Evolutionary conservation across 2,113 vertebrate genomes (phyloP).

Genomic region (Phycodurus eques): DNA sequence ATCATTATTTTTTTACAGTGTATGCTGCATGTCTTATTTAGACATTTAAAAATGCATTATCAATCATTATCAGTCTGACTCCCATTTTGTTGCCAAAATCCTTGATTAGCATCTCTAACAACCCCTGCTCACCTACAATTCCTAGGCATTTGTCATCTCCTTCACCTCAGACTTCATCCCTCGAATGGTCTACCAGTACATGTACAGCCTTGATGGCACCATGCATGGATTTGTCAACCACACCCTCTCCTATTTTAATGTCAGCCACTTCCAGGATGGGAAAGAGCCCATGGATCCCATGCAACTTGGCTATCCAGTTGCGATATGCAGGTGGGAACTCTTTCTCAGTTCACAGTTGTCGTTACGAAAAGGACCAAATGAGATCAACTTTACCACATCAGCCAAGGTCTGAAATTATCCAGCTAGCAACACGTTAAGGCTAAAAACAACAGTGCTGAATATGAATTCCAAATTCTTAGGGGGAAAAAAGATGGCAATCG

Average conservation of each 20-base stretch:
- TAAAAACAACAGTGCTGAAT: neutral
- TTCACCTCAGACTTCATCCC: constrained; percentile 99
- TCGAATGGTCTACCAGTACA: constrained; percentile 96
- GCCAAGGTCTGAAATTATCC: neutral
- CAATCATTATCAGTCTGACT: neutral
- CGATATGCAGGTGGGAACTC: constrained; percentile 87
- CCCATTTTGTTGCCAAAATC: neutral
- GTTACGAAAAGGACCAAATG: neutral
- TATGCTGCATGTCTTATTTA: neutral
- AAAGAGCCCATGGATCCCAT: constrained; percentile 82
- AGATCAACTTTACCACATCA: neutral
- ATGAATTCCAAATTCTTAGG: too few species aligned
- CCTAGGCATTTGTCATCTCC: constrained; percentile 95
- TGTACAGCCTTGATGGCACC: constrained; percentile 94
- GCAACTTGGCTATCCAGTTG: constrained; percentile 81
- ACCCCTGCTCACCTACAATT: constrained; percentile 12
- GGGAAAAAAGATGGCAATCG: too few species aligned
- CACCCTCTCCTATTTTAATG: constrained; percentile 95
- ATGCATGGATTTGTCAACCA: constrained; percentile 98
- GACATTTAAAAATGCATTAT: neutral
- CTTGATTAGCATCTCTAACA: constrained; percentile 3
- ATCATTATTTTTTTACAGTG: too few species aligned
- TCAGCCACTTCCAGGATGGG: constrained; percentile 91
- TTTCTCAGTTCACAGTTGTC: neutral
- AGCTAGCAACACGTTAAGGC: too few species aligned